phyloP scores from a whole-genome alignment of 1,140 invertebrate species.

The Globodera ellingtonae region DNA sequence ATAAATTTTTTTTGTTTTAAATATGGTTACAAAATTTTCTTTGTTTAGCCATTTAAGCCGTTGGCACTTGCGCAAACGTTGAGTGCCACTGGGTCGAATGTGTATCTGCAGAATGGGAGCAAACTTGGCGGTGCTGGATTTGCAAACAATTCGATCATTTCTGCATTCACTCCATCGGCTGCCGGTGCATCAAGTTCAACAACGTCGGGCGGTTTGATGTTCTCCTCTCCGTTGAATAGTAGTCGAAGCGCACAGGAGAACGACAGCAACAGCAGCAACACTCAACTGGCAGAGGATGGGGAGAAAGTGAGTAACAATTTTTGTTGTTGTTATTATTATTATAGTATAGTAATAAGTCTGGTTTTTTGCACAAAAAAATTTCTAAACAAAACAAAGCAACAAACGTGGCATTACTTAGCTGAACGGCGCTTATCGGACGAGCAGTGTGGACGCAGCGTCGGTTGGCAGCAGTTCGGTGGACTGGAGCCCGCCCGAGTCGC shows the following conservation, averaged over 20 bases:
- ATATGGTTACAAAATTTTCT: background rate
- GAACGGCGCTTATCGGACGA: background rate
- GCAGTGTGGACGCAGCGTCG: conserved; percentile 14
- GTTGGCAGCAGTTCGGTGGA: conserved; percentile 35
- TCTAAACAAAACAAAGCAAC: background rate
- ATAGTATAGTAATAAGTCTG: background rate
- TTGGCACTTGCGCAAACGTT: conserved; percentile 4
- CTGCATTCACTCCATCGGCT: conserved; percentile 12
- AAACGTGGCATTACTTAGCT: background rate
- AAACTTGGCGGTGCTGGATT: background rate
- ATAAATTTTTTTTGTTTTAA: no score
- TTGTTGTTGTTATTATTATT: background rate
- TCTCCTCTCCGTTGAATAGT: conserved; percentile 15
- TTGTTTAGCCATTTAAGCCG: conserved; percentile 18
- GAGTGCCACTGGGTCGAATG: background rate
- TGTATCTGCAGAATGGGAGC: background rate
- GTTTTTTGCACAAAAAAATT: background rate
- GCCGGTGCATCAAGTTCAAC: conserved; percentile 10
- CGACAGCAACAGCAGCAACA: background rate
- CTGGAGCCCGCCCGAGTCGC: conserved; percentile 48
- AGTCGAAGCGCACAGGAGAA: background rate
- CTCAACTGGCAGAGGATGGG: background rate
- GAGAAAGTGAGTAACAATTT: conserved; percentile 2
- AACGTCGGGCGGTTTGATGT: conserved; percentile 21
- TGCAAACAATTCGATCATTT: background rate